phyloP scores from a whole-genome alignment of 2,797 vertebrate species.

The Hyperoplus immaculatus region DNA sequence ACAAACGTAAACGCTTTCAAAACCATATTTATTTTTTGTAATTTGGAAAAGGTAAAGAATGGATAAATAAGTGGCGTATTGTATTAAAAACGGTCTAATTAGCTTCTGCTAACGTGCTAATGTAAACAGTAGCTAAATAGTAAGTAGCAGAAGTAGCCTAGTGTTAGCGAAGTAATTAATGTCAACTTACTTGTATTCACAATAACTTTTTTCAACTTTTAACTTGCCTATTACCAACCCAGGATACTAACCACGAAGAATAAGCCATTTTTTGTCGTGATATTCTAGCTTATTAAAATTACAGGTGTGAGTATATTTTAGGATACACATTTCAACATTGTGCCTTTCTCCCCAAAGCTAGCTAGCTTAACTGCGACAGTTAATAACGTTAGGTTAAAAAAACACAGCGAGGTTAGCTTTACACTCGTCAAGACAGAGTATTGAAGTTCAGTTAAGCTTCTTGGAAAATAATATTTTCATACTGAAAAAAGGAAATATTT shows the following conservation, averaged over 20 bases:
- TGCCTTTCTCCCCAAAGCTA: slow-evolving; percentile 3
- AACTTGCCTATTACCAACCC: background rate
- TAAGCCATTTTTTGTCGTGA: fast-evolving
- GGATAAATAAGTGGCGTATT: no score
- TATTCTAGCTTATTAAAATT: background rate
- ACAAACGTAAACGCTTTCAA: background rate
- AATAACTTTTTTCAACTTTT: background rate
- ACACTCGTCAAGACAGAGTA: no score
- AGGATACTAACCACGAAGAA: background rate
- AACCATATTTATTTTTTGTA: background rate
- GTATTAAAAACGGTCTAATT: background rate
- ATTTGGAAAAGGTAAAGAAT: background rate
- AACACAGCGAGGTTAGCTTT: no score
- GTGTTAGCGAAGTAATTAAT: background rate
- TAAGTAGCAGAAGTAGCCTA: background rate
- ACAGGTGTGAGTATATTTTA: background rate
- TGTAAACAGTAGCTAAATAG: background rate
- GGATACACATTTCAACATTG: background rate
- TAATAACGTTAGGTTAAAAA: background rate
- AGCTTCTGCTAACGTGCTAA: background rate
- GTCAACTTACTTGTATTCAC: background rate
- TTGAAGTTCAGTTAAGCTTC: no score
- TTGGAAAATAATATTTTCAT: background rate
- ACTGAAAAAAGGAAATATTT: background rate
- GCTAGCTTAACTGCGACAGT: slow-evolving; percentile 40